Evolutionary conservation across 2,888 invertebrate genomes (phyloP).

Genomic region (Caenorhabditis sp.): DNA sequence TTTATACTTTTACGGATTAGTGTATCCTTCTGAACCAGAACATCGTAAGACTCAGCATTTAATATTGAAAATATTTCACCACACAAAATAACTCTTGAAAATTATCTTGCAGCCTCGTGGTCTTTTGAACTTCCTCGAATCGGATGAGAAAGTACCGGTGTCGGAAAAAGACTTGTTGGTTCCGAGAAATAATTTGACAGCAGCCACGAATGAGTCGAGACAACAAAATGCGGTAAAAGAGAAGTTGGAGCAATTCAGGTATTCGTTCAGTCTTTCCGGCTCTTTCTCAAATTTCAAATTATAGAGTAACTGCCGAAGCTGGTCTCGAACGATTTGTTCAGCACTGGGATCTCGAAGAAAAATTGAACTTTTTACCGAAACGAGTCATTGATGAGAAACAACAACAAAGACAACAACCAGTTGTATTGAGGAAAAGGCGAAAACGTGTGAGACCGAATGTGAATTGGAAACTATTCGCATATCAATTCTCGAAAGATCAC

Average conservation of each 20-base stretch:
- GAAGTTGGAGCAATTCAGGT: constrained; percentile 37
- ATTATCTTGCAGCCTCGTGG: constrained; percentile 84
- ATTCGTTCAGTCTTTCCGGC: too few species aligned
- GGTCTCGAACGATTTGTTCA: constrained; percentile 73
- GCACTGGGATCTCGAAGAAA: constrained; percentile 74
- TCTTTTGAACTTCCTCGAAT: constrained; percentile 86
- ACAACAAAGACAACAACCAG: constrained; percentile 76
- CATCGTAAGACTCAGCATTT: too few species aligned
- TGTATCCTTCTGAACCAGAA: too few species aligned
- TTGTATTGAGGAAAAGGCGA: constrained; percentile 87
- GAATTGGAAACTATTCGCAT: constrained; percentile 93
- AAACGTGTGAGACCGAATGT: constrained; percentile 79
- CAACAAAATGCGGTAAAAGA: constrained; percentile 48
- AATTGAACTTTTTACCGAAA: constrained; percentile 70
- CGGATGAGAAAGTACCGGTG: constrained; percentile 82
- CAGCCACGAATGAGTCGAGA: constrained; percentile 76
- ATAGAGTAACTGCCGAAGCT: constrained; percentile 71
- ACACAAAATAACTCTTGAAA: too few species aligned
- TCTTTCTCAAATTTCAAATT: too few species aligned
- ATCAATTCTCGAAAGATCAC: constrained; percentile 91
- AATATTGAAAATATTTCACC: too few species aligned
- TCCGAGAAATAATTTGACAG: constrained; percentile 88
- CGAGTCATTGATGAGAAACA: constrained; percentile 57
- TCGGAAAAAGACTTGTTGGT: constrained; percentile 75
- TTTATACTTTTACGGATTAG: too few species aligned